Evolutionary conservation across 2,888 invertebrate genomes (phyloP), one percentile per base, ranked within the genome.

Genomic region (Lochmaea crataegi): DNA sequence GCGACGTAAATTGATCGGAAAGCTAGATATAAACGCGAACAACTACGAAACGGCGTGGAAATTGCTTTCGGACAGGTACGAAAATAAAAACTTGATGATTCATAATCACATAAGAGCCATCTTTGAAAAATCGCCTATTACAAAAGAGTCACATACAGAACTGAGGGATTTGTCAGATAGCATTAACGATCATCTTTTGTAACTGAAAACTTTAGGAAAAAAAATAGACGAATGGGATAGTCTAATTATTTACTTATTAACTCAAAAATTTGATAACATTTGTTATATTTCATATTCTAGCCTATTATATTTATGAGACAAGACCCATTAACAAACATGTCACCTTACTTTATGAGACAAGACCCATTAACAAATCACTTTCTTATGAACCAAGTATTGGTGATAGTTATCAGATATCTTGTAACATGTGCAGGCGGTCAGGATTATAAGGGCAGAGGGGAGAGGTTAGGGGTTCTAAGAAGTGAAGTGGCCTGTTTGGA

Each of bases 181-280:
- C 18, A 48, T 64, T 12, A 51, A 51, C 10, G 41, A 67, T 14
- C 68, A 71, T 68, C 67, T 71, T 11, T 22, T 45, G 14, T 61
- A 72, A 12, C 63, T 75, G 18, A 58, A 61, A 58, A 32, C 61
- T 10, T 51, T 72, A 11, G 72, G 68, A 16, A 48, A 72, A 64
- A 58, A 16, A 4, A 38, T 45, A 2, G 70, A 74, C 32, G 6
- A 22, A 16, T 76, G 74, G 74, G 74, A 74, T 32, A 16, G 48
- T 22, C 41, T 74, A 45, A 60, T 76, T 38, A 71, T 72, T 58
- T 73, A 75, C 26, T 56, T 75, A 3, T 18, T 75, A 22, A 67
- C 58, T 2, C 48, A 38, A 45, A 76, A 76, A 69, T 76, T 76
- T 57, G 74, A 76, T 69, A 56, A 64, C 11, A 58, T 63, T n/a